Conservation (phyloP, 2,797 vertebrate genomes). For the Artibeus lituratus region DNA sequence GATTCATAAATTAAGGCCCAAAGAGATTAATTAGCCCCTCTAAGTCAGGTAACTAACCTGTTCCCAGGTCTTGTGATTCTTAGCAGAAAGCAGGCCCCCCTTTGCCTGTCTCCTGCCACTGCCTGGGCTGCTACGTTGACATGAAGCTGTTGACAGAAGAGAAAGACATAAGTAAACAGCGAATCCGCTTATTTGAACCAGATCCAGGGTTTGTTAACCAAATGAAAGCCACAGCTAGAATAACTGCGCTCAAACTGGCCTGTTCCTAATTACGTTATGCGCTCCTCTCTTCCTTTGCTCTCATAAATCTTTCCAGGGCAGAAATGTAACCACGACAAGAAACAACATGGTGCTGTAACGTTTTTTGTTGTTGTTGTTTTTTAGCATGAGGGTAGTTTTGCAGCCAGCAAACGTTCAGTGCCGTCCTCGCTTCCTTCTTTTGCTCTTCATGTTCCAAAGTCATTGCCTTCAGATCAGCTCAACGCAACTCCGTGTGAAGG, state of each 20-base stretch:
- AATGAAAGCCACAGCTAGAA: not conserved
- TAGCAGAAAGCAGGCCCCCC: not conserved
- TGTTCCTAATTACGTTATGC: not conserved
- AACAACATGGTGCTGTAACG: not conserved
- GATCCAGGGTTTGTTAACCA: not conserved
- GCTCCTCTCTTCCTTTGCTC: not conserved
- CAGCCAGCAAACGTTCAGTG: not conserved
- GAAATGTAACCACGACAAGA: not conserved
- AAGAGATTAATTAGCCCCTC: not conserved
- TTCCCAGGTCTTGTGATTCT: not conserved
- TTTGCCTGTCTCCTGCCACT: not conserved
- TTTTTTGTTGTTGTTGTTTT: not conserved
- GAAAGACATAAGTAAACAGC: not conserved
- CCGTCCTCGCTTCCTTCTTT: not conserved
- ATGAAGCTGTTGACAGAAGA: not conserved
- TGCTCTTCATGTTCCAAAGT: not conserved
- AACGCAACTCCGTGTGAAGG: not conserved
- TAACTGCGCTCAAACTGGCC: not conserved
- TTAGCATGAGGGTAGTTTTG: slow-evolving; percentile 20
- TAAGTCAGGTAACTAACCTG: not conserved
- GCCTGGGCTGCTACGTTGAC: not conserved
- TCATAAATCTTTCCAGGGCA: slow-evolving; percentile 1
- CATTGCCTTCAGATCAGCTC: not conserved
- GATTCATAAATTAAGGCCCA: not conserved
- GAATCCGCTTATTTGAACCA: not conserved